Evolutionary conservation across 2,888 invertebrate species (phyloP).

Genomic region (Litoditis marina): DNA sequence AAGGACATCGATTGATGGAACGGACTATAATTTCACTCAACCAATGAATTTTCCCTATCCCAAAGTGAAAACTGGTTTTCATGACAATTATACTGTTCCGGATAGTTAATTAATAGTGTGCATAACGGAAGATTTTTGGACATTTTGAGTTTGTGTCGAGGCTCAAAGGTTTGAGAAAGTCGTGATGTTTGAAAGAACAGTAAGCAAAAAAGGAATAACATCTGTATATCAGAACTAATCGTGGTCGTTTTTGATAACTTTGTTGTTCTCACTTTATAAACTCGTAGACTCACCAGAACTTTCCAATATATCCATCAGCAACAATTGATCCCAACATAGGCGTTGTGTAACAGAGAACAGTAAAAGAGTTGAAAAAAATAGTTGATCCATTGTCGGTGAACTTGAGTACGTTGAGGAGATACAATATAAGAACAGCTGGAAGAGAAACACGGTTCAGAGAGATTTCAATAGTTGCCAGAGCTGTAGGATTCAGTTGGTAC

Average conservation of each 20-base stretch:
- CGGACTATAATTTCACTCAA: slow-evolving; percentile 20
- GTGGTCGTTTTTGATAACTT: no score
- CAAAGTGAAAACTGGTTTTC: not conserved
- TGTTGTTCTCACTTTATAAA: no score
- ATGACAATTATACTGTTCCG: no score
- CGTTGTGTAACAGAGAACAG: slow-evolving; percentile 84
- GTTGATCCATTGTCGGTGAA: slow-evolving; percentile 77
- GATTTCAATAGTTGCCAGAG: not conserved
- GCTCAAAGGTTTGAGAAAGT: no score
- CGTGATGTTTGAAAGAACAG: no score
- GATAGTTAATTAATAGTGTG: no score
- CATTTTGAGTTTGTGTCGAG: no score
- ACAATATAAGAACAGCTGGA: slow-evolving; percentile 85
- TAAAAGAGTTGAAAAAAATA: slow-evolving; percentile 83
- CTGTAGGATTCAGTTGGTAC: not conserved
- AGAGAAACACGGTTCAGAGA: no score
- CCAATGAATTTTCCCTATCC: not conserved
- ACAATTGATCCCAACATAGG: slow-evolving; percentile 86
- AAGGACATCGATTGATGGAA: no score
- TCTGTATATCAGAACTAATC: no score
- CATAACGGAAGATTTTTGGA: no score
- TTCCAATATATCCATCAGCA: slow-evolving; percentile 87
- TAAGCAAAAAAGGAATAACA: no score
- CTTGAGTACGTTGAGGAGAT: slow-evolving; percentile 76
- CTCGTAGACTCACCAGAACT: slow-evolving; percentile 70